These are phyloP conservation scores for Papio anubis DNA, from an alignment of 2,113 vertebrate genomes.

Conservation along the genomic window DNA sequence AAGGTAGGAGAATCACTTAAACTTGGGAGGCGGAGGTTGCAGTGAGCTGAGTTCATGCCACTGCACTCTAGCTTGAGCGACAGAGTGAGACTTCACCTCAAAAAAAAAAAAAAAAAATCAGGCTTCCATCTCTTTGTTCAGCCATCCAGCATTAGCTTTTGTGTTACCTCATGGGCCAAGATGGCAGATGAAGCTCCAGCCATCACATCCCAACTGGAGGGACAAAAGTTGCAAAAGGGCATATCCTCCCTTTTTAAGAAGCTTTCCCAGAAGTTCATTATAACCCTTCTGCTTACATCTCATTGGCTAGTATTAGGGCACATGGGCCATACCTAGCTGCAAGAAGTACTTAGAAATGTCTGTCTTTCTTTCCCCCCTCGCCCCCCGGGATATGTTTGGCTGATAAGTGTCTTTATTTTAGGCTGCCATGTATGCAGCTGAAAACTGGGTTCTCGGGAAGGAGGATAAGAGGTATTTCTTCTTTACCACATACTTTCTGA, in stretches of 20 bases:
- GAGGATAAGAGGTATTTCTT: background rate
- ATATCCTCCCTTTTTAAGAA: background rate
- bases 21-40: too few species aligned
- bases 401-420: background rate
- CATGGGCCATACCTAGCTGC: background rate
- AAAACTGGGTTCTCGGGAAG: background rate
- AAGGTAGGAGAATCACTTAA: too few species aligned
- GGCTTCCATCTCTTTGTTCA: background rate
- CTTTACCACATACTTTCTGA: background rate
- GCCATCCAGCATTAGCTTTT: background rate
- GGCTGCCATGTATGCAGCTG: background rate
- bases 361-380: background rate
- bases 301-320: background rate
- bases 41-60: too few species aligned
- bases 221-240: background rate
- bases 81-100: too few species aligned
- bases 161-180: background rate
- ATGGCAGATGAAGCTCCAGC: background rate
- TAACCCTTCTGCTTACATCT: background rate
- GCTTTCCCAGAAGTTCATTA: background rate
- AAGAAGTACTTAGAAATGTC: background rate
- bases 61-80: too few species aligned
- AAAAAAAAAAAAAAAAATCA: background rate
- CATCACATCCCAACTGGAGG: background rate
- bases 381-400: too few species aligned